phyloP scores from a whole-genome alignment of 1,140 invertebrate species.

The Episyrphus balteatus region DNA sequence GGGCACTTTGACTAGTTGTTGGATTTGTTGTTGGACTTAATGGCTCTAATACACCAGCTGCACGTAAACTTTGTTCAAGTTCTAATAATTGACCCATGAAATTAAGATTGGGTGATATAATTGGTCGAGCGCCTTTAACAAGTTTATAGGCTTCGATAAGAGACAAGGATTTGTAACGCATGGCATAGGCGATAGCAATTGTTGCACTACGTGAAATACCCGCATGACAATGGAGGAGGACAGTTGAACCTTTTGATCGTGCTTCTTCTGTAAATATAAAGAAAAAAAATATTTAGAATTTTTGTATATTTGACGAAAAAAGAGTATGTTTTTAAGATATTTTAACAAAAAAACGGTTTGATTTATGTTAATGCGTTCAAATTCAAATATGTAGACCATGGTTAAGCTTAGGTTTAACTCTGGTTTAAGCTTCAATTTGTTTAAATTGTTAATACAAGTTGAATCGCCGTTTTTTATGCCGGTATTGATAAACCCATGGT shows the following conservation, averaged over 20 bases:
- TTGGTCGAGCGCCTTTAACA: constrained; percentile 74
- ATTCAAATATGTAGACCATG: too few species aligned
- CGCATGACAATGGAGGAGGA: constrained; percentile 90
- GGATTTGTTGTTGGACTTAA: constrained; percentile 7
- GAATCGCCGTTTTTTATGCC: too few species aligned
- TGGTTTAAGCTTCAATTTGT: too few species aligned
- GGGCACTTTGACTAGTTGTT: not conserved
- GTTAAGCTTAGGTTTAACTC: too few species aligned
- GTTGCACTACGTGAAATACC: constrained; percentile 90
- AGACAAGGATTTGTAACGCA: constrained; percentile 76
- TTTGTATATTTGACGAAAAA: too few species aligned
- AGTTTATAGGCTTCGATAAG: constrained; percentile 83
- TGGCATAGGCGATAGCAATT: constrained; percentile 88
- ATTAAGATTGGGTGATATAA: constrained; percentile 94
- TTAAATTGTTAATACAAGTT: too few species aligned
- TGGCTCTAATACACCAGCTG: constrained; percentile 34
- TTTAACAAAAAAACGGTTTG: too few species aligned
- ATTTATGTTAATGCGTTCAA: too few species aligned
- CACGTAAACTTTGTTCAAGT: constrained; percentile 61
- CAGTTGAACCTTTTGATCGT: constrained; percentile 59
- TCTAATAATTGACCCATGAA: constrained; percentile 93
- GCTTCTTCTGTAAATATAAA: constrained; percentile 69
- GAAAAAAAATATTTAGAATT: constrained; percentile 8
- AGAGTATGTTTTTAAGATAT: too few species aligned
- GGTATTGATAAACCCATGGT: too few species aligned